A percentile compares a stretch with the other conserved stretches of the same genome.
Conservation (phyloP, 2,797 vertebrate species). For the Garrulus glandarius region DNA sequence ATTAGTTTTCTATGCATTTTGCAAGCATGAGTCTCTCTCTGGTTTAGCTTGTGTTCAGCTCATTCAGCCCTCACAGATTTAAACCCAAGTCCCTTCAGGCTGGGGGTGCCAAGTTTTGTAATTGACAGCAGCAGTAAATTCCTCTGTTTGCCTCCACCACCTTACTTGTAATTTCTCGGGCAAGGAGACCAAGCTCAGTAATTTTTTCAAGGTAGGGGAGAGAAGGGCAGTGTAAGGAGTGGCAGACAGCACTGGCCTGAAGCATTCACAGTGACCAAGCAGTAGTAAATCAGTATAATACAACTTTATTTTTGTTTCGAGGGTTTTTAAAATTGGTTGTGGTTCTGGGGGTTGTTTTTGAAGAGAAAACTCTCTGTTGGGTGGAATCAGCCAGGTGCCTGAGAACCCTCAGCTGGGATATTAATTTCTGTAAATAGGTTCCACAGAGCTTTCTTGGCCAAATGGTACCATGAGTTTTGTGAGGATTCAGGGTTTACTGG, state of each 20-base stretch:
- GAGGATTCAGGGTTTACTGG: not conserved
- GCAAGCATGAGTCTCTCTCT: not conserved
- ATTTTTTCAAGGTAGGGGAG: not conserved
- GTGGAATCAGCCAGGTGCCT: not conserved
- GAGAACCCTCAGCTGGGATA: not conserved
- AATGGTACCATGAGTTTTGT: not conserved
- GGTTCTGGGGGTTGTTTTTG: not conserved
- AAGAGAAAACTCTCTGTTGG: not conserved
- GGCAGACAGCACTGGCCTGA: not conserved
- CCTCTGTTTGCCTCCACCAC: not conserved
- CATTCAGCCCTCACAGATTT: not conserved
- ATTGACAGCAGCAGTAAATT: slow-evolving; percentile 52
- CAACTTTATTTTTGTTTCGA: rapidly evolving
- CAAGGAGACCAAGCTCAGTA: not conserved
- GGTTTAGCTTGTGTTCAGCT: not conserved
- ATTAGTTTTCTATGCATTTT: not conserved
- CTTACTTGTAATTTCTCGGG: slow-evolving; percentile 41
- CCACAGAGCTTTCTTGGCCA: not conserved
- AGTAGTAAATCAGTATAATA: not conserved
- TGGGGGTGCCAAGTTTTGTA: slow-evolving; percentile 37
- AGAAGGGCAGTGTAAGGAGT: not conserved
- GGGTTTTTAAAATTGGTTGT: not conserved
- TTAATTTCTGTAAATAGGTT: not conserved
- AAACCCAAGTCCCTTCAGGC: slow-evolving; percentile 5
- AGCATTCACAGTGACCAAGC: not conserved